A percentile compares a stretch with the other conserved stretches of the same genome.
Conservation (phyloP, 1,140 invertebrate genomes). For the Microplitis demolitor region DNA sequence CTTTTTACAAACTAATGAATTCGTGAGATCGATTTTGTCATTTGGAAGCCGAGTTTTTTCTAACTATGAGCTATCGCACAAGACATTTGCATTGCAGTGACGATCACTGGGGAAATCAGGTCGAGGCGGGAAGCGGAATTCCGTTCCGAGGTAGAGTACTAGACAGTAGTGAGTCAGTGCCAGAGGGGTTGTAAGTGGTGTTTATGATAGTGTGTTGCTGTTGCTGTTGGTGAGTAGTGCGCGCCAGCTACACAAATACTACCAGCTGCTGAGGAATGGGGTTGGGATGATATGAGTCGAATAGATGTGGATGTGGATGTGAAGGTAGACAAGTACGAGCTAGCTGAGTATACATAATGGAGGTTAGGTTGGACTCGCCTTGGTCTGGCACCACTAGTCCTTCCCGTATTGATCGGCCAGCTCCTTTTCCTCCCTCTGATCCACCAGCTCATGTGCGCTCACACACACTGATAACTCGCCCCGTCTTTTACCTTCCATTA, state of each 20-base stretch:
- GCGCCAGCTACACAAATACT: conserved; percentile 1
- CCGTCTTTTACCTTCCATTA: neutral
- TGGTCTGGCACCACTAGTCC: conserved; percentile 54
- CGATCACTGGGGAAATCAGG: conserved; percentile 30
- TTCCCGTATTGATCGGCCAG: conserved; percentile 56
- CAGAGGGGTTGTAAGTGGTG: neutral
- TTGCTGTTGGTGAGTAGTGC: conserved; percentile 18
- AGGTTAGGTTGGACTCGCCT: conserved; percentile 54
- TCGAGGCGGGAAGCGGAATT: conserved; percentile 31
- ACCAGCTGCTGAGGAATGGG: conserved; percentile 31
- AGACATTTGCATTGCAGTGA: neutral
- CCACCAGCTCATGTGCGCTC: neutral
- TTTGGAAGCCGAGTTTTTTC: too few species aligned
- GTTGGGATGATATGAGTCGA: conserved; percentile 39
- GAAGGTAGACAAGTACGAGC: too few species aligned
- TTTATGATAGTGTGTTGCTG: conserved; percentile 36
- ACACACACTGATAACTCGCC: neutral
- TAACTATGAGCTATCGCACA: too few species aligned
- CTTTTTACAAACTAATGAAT: neutral
- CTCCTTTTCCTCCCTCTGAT: conserved; percentile 49
- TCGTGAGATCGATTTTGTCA: neutral
- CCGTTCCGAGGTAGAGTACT: conserved; percentile 33
- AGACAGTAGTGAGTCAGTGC: conserved; percentile 24
- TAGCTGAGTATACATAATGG: neutral
- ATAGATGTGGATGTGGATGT: too few species aligned